Evolutionary conservation across 2,113 vertebrate genomes (phyloP).

Genomic region (Alaudala cheleensis): DNA sequence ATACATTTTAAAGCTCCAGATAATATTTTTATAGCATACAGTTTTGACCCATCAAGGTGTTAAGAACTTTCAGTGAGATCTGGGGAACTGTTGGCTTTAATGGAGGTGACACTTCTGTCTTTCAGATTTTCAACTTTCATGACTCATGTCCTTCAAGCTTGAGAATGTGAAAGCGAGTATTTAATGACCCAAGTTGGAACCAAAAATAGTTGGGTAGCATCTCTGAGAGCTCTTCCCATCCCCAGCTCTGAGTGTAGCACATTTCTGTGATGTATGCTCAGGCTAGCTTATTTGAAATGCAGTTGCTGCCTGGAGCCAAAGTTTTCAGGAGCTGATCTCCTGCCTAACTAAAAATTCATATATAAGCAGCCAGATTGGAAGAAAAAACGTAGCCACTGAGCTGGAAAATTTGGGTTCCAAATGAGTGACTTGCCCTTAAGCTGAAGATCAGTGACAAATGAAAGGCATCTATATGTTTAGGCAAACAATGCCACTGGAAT

Average conservation of each 20-base stretch:
- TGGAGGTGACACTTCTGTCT: neutral
- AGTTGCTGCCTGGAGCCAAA: conserved; percentile 1
- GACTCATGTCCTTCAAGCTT: neutral
- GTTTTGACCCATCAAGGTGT: neutral
- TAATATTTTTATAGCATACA: neutral
- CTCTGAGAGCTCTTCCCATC: neutral
- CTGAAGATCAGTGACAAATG: neutral
- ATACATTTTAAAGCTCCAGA: neutral
- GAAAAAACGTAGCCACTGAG: neutral
- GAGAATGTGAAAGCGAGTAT: neutral
- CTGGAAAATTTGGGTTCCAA: conserved; percentile 10
- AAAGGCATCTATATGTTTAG: neutral
- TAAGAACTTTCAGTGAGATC: neutral
- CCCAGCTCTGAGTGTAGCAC: neutral
- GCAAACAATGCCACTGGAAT: neutral
- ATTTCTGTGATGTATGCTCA: neutral
- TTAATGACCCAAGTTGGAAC: neutral
- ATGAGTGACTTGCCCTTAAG: neutral
- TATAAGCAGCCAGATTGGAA: conserved; percentile 14
- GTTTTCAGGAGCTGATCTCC: conserved; percentile 2
- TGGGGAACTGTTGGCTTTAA: neutral
- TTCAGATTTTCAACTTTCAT: neutral
- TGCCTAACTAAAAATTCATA: neutral
- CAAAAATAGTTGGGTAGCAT: neutral
- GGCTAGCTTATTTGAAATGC: neutral